Evolutionary conservation across 2,888 invertebrate genomes (phyloP), one percentile per base, ranked within the genome.

Genomic region (Acrobasis consociella): DNA sequence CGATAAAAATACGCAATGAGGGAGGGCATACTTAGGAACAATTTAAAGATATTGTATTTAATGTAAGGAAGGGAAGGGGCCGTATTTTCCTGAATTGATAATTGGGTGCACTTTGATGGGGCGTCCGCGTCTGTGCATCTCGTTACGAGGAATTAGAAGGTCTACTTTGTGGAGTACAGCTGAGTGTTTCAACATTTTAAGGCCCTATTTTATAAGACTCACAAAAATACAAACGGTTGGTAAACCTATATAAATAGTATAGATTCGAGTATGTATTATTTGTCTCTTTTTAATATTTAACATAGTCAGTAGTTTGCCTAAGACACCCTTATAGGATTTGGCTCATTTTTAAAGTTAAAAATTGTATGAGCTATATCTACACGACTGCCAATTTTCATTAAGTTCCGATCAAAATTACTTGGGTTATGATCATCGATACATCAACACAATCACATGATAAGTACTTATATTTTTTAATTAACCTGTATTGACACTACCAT

Each of bases 41-140:
- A 91, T 91, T 91, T 90, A 83, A 86, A 89, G 89, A 90, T 90
- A 91, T 87, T 89, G 90, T 90, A 89, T 89, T 91, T 91, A 91
- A 91, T 87, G 89, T 86, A 85, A 74, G 74, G 79, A 65, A 79
- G 82, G 78, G 77, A 80, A 75, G 74, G 72, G 75, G 81, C 78
- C 74, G 85, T 83, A 81, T 86, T 81, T 46, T 82, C 77, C 75
- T 83, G 87, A 89, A 90, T 89, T 83, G 82, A 83, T 89, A 89
- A 89, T 87, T 85, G 81, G 79, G 82, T 85, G 87, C 84, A 88
- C 83, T 85, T 80, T 72, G 80, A 71, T 73, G 72, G 74, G 68
- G 71, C 68, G 73, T 72, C 17, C 37, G 49, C 31, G 17, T 39
- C 50, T 60, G 1, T 49, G 38, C 50, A 15, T 50, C 16, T 50